Percentiles rank a stretch among this genome's conserved stretches.
Conservation (phyloP, 2,888 invertebrate genomes). For the Cosmorhoe ocellata region DNA sequence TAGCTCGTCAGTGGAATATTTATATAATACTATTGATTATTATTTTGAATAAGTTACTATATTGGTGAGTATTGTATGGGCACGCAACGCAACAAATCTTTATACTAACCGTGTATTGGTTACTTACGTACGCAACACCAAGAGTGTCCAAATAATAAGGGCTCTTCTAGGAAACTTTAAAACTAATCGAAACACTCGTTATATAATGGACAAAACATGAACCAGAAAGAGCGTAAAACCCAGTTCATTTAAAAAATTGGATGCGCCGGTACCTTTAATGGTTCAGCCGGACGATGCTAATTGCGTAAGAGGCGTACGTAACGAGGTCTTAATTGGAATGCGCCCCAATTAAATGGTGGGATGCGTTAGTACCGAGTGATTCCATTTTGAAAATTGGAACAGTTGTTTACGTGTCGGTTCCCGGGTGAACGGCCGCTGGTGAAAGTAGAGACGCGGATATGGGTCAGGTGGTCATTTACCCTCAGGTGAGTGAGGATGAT, state of each 20-base stretch:
- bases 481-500: constrained; percentile 61
- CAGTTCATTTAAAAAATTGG: constrained; percentile 46
- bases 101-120: too few relatives aligned
- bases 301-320: constrained; percentile 73
- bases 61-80: too few relatives aligned
- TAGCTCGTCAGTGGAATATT: constrained; percentile 11
- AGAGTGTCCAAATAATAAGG: neutral
- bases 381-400: constrained; percentile 72
- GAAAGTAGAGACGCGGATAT: constrained; percentile 75
- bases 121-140: too few relatives aligned
- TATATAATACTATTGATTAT: constrained; percentile 3
- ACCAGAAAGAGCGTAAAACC: constrained; percentile 27
- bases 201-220: constrained; percentile 32
- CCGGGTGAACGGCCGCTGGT: constrained; percentile 78
- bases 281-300: constrained; percentile 61
- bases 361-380: constrained; percentile 58
- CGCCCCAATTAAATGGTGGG: constrained; percentile 76
- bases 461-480: constrained; percentile 81
- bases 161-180: constrained; percentile 4
- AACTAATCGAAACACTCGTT: constrained; percentile 19
- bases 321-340: constrained; percentile 80
- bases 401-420: constrained; percentile 69
- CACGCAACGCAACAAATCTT: too few relatives aligned
- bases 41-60: too few relatives aligned
- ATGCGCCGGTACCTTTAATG: constrained; percentile 49